phyloP scores from a whole-genome alignment of 2,888 invertebrate species.

The Ypsolopha scabrella region DNA sequence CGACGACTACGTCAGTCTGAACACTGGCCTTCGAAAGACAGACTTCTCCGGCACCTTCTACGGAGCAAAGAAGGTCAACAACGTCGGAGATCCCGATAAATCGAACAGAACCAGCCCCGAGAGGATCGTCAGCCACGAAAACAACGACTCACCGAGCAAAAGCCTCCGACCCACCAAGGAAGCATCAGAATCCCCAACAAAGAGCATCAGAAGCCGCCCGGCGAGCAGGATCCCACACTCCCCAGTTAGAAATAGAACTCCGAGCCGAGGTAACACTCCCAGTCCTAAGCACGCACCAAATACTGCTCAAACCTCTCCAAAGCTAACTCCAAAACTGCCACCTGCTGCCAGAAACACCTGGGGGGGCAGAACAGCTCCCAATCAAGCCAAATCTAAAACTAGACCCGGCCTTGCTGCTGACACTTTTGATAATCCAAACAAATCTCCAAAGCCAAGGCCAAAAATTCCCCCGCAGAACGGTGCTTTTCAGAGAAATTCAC shows the following conservation, averaged over 20 bases:
- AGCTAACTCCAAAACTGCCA: constrained; percentile 48
- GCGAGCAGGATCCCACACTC: constrained; percentile 60
- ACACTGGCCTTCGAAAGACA: constrained; percentile 78
- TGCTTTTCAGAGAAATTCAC: constrained; percentile 65
- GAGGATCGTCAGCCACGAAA: constrained; percentile 44
- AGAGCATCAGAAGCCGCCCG: constrained; percentile 49
- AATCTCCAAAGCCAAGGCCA: constrained; percentile 70
- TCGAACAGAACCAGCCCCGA: constrained; percentile 54
- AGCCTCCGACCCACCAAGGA: constrained; percentile 51
- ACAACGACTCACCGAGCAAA: constrained; percentile 54
- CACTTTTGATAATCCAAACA: constrained; percentile 65
- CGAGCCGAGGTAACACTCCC: constrained; percentile 53
- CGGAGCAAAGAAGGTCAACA: constrained; percentile 59
- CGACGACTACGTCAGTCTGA: constrained; percentile 74
- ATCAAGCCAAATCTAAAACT: constrained; percentile 43
- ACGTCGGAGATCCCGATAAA: constrained; percentile 36
- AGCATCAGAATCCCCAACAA: constrained; percentile 42
- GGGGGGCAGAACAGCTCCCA: constrained; percentile 74
- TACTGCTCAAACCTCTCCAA: constrained; percentile 51
- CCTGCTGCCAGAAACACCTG: constrained; percentile 76
- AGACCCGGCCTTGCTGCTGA: constrained; percentile 52
- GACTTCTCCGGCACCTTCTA: constrained; percentile 75
- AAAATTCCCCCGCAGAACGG: constrained; percentile 41
- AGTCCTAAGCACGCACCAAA: constrained; percentile 46
- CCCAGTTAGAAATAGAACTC: constrained; percentile 44